Percentiles rank a stretch among this genome's conserved stretches.
Evolutionary conservation across 2,113 vertebrate species (phyloP).

Genomic region (Myrmophylax atrothorax): DNA sequence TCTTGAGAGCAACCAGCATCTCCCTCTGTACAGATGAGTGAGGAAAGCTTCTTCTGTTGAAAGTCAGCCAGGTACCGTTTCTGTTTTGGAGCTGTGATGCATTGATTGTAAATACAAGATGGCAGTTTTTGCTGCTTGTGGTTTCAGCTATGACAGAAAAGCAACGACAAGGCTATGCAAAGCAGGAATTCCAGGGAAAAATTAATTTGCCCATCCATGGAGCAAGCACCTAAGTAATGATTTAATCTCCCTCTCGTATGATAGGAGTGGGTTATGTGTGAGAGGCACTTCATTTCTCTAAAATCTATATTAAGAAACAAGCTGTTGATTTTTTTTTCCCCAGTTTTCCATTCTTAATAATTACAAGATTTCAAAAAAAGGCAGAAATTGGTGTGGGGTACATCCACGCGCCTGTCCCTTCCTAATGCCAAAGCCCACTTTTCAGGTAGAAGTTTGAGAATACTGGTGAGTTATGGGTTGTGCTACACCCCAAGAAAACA

Average conservation of each 20-base stretch:
- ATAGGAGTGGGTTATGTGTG: background rate
- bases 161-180: background rate
- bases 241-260: background rate
- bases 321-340: background rate
- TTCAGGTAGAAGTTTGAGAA: background rate
- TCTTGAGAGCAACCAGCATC: background rate
- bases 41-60: background rate
- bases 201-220: background rate
- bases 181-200: background rate
- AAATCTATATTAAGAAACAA: background rate
- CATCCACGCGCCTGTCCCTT: rapidly evolving
- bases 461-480: background rate
- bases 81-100: background rate
- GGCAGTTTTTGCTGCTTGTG: background rate
- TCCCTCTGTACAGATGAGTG: background rate
- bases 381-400: background rate
- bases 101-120: background rate
- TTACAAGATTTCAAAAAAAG: background rate
- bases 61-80: background rate
- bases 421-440: background rate
- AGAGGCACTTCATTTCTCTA: background rate
- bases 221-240: background rate
- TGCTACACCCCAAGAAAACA: background rate
- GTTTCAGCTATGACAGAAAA: background rate
- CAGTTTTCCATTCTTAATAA: background rate